Evolutionary conservation across 2,113 vertebrate species (phyloP), one percentile per base, ranked within the genome.

Genomic region (Hippocampus comes): DNA sequence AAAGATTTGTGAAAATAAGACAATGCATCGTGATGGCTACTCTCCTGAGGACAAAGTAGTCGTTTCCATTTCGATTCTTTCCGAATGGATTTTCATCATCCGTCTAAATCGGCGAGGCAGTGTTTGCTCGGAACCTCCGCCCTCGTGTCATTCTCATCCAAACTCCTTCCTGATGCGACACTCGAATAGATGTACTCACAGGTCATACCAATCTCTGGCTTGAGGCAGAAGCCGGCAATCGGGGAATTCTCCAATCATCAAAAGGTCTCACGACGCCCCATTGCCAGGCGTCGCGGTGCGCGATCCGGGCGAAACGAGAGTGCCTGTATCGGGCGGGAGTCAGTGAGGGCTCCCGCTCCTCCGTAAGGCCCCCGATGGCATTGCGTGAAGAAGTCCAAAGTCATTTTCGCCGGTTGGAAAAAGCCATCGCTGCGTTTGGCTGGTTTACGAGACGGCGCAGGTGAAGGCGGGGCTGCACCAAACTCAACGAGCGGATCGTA

Each of bases 281-380:
- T 73, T 87, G 80, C 85, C 86, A 87, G 68, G 71, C 74, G 79
- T 76, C 72, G 77, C 49, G 65, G 57, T 80, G 80, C 84, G 74
- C 76, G 69, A 67, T 75, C 48, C 51, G 78, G 49, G 80, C 68
- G 83, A 77, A 89, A 89, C 82, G 74, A 78, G 70, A 79, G 74
- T 86, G 86, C 81, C 71, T 84, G 85, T 87, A 81, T 76, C 68
- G 42, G 30, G 30, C 30, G 30, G 30, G 73, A 84, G 79, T 79
- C 84, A 83, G 51, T 79, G 70, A 78, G 67, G 43, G 74, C 78
- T 81, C 71, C 84, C 85, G 76, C 75, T 79, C 46, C 66, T 68
- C 75, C 68, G 76, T 20, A 8, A 79, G 67, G 68, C 67, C 70
- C 42, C 42, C 20, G 51, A 71, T 77, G 70, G 66, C 68, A 83